Percentiles rank a stretch among this genome's conserved stretches.
Evolutionary conservation across 2,888 invertebrate species (phyloP).

Genomic region (Panopea generosa): DNA sequence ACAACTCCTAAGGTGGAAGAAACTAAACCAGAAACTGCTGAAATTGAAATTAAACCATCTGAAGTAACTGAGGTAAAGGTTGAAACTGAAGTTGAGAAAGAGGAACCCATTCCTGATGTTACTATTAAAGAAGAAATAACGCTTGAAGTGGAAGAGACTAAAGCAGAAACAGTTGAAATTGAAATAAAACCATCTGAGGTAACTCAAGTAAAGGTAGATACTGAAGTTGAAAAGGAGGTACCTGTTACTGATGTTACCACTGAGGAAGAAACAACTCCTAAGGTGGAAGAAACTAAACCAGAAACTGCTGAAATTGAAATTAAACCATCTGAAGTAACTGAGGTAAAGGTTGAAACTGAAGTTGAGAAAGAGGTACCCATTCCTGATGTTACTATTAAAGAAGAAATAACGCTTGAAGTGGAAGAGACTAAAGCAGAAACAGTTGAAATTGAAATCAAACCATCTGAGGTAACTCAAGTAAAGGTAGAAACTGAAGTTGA

Average conservation of each 20-base stretch:
- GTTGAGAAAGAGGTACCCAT: conserved; percentile 20
- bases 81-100: background rate
- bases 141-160: conserved; percentile 17
- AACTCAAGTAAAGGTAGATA: conserved; percentile 13
- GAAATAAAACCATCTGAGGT: conserved; percentile 28
- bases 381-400: conserved; percentile 5
- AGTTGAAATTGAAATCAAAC: conserved; percentile 34
- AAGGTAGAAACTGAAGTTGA: conserved; percentile 16
- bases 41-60: background rate
- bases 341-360: conserved; percentile 12
- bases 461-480: conserved; percentile 17
- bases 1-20: conserved; percentile 1
- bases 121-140: background rate
- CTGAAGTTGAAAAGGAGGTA: conserved; percentile 8
- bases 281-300: conserved; percentile 1
- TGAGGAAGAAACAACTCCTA: background rate
- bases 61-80: too few species aligned
- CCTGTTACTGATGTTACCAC: background rate
- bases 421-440: conserved; percentile 28
- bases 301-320: background rate
- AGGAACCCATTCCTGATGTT: background rate
- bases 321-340: background rate
- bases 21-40: conserved; percentile 8
- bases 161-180: conserved; percentile 30
- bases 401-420: conserved; percentile 21